These are phyloP conservation scores for Lycaena phlaeas DNA, from an alignment of 2,888 invertebrate species.

Conservation along the genomic window DNA sequence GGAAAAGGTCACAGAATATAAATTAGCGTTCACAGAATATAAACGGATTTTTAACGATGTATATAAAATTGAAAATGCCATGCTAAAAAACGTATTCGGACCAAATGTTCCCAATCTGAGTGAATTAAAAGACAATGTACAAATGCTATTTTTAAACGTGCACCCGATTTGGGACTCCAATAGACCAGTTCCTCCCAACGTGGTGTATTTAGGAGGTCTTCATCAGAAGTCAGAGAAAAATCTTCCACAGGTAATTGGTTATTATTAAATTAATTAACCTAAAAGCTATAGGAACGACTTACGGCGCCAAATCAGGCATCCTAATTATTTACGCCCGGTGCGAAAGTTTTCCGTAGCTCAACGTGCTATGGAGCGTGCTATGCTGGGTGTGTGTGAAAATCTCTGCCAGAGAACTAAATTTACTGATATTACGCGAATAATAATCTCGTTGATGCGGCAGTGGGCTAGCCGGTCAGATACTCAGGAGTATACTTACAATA, in stretches of 20 bases:
- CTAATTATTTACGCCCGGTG: too few species aligned
- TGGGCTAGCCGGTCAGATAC: too few species aligned
- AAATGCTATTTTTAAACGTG: slow-evolving; percentile 32
- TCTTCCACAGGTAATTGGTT: slow-evolving; percentile 35
- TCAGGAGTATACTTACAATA: too few species aligned
- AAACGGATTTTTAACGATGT: slow-evolving; percentile 7
- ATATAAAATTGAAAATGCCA: slow-evolving; percentile 16
- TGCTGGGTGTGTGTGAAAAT: too few species aligned
- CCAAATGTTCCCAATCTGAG: slow-evolving; percentile 18
- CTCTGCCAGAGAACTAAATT: too few species aligned
- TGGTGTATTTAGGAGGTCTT: slow-evolving; percentile 28
- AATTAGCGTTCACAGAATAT: background rate
- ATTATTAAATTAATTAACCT: too few species aligned
- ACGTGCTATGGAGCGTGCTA: too few species aligned
- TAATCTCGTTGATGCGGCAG: too few species aligned
- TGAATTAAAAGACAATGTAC: slow-evolving; percentile 25
- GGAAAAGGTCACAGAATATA: slow-evolving; percentile 20
- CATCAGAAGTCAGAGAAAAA: slow-evolving; percentile 23
- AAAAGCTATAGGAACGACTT: too few species aligned
- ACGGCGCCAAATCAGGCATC: too few species aligned
- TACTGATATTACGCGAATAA: too few species aligned
- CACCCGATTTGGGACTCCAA: slow-evolving; percentile 28
- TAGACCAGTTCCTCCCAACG: slow-evolving; percentile 27
- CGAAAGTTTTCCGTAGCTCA: too few species aligned
- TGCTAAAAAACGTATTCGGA: slow-evolving; percentile 21